A percentile compares a stretch with the other conserved stretches of the same genome.
Conservation (phyloP, 2,888 invertebrate species). For the Andrena bicolor region DNA sequence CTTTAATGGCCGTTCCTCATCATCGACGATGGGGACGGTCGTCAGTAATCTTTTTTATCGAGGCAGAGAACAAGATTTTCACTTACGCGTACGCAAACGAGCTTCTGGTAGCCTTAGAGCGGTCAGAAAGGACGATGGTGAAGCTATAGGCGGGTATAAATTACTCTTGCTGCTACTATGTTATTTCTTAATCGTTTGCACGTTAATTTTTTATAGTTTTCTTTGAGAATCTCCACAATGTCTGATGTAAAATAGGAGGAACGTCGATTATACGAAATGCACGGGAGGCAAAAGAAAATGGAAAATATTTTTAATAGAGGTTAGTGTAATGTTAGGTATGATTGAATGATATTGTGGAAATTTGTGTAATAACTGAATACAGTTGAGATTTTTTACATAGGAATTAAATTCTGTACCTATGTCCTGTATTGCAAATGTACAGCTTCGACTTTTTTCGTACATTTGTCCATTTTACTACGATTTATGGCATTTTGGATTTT, state of each 20-base stretch:
- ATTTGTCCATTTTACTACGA: too few species aligned
- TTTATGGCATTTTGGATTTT: too few species aligned
- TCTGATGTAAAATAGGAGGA: background rate
- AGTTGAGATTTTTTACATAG: too few species aligned
- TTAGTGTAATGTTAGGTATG: too few species aligned
- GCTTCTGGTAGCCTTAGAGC: conserved; percentile 31
- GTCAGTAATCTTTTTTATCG: conserved; percentile 61
- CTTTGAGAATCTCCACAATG: background rate
- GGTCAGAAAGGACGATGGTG: background rate
- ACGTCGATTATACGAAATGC: too few species aligned
- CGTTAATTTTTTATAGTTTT: background rate
- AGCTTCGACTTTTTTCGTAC: too few species aligned
- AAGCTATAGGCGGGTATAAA: background rate
- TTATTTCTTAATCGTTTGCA: background rate
- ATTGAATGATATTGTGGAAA: too few species aligned
- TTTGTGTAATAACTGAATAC: too few species aligned
- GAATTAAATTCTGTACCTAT: too few species aligned
- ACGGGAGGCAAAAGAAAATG: too few species aligned
- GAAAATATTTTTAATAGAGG: too few species aligned
- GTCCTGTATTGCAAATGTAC: too few species aligned
- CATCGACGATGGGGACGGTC: conserved; percentile 66
- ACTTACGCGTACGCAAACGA: conserved; percentile 69
- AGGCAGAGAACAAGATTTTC: conserved; percentile 66
- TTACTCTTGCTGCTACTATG: background rate
- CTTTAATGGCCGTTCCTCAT: conserved; percentile 72